Conservation (phyloP, 1,140 invertebrate genomes). For the Drosophila bocqueti region DNA sequence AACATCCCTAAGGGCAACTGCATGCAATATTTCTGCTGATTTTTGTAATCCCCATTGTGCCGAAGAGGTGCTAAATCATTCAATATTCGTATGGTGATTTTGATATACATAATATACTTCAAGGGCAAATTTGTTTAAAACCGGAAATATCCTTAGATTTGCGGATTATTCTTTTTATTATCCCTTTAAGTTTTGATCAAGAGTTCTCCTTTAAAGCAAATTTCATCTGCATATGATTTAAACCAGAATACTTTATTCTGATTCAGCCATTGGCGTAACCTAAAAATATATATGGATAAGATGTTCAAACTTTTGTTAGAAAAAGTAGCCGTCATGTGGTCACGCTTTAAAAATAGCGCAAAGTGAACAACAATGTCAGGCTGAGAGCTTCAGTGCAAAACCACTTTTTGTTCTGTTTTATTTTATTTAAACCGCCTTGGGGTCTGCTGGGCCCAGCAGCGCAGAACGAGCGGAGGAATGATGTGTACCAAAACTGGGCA, state of each 20-base stretch:
- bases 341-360: constrained; percentile 78
- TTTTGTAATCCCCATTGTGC: background rate
- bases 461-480: constrained; percentile 56
- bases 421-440: constrained; percentile 33
- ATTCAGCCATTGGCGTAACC: background rate
- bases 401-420: constrained; percentile 25
- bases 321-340: constrained; percentile 53
- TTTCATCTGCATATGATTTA: background rate
- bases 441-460: constrained; percentile 25
- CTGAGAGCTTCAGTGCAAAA: constrained; percentile 50
- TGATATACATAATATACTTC: background rate
- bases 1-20: background rate
- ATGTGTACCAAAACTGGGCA: constrained; percentile 55
- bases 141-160: background rate
- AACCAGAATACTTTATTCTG: background rate
- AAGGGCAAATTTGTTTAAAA: background rate
- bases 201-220: background rate
- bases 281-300: background rate
- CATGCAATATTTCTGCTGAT: constrained; percentile 1
- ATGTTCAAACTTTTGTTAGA: constrained; percentile 22
- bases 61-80: background rate
- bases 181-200: background rate
- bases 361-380: constrained; percentile 34
- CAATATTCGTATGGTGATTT: background rate
- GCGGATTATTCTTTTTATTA: background rate